Percentiles rank a stretch among this genome's conserved stretches.
Conservation (phyloP, 1,140 invertebrate species). For the Zeugodacus cucurbitae region DNA sequence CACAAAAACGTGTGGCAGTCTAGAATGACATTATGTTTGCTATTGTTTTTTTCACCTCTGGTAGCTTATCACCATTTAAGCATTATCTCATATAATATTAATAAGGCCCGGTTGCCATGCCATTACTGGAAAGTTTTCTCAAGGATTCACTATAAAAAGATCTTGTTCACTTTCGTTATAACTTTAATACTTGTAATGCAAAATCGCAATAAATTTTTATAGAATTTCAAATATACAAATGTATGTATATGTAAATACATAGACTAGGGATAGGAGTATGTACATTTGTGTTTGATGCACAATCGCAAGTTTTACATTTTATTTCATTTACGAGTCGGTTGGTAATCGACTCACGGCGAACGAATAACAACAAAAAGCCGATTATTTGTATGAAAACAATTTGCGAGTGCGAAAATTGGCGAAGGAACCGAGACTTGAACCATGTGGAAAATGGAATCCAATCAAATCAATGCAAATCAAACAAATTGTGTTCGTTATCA, state of each 20-base stretch:
- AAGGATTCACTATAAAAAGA: no score
- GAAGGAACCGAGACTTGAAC: not conserved
- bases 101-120: no score
- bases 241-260: not conserved
- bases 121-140: no score
- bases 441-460: not conserved
- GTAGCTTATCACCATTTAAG: no score
- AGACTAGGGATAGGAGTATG: no score
- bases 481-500: not conserved
- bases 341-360: not conserved
- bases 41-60: no score
- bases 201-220: not conserved
- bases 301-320: not conserved
- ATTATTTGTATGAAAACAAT: not conserved
- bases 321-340: not conserved
- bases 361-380: no score
- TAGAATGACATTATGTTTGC: no score
- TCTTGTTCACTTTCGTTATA: no score
- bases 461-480: not conserved
- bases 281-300: not conserved
- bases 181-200: no score
- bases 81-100: no score
- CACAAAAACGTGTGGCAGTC: no score
- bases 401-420: not conserved
- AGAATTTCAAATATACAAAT: not conserved